Percentiles rank a stretch among this genome's conserved stretches.
These are phyloP conservation scores for Solenopsis invicta DNA, from an alignment of 1,140 invertebrate species.

Conservation along the genomic window DNA sequence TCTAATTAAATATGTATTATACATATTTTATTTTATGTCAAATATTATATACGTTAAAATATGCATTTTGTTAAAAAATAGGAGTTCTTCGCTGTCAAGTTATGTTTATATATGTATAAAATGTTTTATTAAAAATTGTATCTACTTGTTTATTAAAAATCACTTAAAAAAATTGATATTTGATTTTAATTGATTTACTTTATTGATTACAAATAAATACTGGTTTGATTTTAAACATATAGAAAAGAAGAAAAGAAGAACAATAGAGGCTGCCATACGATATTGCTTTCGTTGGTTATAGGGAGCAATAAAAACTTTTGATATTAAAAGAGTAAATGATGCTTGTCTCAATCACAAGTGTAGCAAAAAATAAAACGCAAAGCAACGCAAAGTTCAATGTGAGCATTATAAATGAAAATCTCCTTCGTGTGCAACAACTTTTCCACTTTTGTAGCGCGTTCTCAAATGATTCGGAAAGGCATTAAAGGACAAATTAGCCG, in stretches of 20 bases:
- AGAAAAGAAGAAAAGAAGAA: background rate
- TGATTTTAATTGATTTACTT: background rate
- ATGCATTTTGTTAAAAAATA: no score
- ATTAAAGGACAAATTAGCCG: slow-evolving; percentile 59
- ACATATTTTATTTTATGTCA: no score
- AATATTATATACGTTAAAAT: no score
- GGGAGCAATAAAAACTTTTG: slow-evolving; percentile 16
- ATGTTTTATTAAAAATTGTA: no score
- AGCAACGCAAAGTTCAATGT: background rate
- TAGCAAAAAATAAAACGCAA: background rate
- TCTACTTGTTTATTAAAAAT: background rate
- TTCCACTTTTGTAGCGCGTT: slow-evolving; percentile 22
- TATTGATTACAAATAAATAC: no score
- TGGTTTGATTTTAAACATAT: no score
- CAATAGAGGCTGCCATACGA: background rate
- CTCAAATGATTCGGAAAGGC: slow-evolving; percentile 19
- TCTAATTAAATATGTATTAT: no score
- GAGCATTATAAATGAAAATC: slow-evolving; percentile 27
- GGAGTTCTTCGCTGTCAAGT: no score
- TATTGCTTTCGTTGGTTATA: background rate
- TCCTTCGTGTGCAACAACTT: slow-evolving; percentile 10
- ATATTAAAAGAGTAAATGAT: slow-evolving; percentile 8
- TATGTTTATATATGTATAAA: no score
- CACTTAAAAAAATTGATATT: background rate
- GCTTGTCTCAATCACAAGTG: slow-evolving; percentile 11